Evolutionary conservation across 2,113 vertebrate genomes (phyloP).

Genomic region (Actenoides lindsayi): DNA sequence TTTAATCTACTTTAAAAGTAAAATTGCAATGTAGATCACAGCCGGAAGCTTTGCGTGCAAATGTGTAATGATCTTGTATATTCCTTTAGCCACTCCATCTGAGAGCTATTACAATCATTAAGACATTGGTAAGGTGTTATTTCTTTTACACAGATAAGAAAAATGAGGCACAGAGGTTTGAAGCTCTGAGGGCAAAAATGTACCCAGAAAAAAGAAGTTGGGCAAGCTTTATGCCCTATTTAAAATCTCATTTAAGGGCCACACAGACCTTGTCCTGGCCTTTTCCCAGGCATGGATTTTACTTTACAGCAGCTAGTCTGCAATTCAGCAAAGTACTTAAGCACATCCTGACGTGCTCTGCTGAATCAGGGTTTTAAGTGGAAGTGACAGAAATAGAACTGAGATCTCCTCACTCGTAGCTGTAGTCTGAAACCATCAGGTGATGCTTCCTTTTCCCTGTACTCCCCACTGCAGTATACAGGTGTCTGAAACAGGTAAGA

Average conservation of each 20-base stretch:
- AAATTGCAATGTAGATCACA: not conserved
- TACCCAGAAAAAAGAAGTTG: not conserved
- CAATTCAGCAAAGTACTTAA: slow-evolving; percentile 43
- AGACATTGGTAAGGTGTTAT: not conserved
- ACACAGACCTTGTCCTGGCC: not conserved
- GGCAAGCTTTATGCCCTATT: not conserved
- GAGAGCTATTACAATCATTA: not conserved
- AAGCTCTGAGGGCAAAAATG: not conserved
- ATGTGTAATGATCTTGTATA: not conserved
- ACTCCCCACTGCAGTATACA: not conserved
- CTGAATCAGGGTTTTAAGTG: slow-evolving; percentile 46
- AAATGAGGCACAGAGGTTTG: not conserved
- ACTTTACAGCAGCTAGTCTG: not conserved
- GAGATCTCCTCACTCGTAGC: not conserved
- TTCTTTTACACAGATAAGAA: not conserved
- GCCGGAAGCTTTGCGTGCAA: not conserved
- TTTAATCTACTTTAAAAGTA: not conserved
- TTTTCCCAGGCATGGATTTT: slow-evolving; percentile 29
- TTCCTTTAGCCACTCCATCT: not conserved
- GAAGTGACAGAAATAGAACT: slow-evolving; percentile 32
- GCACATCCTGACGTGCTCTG: slow-evolving; percentile 6
- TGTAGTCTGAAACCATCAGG: not conserved
- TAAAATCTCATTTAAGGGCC: not conserved
- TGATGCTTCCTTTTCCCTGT: not conserved
- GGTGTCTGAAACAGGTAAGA: not conserved